Base-by-base conservation (phyloP, 1,140 invertebrate species). In the Zaprionus ghesquierei region DNA sequence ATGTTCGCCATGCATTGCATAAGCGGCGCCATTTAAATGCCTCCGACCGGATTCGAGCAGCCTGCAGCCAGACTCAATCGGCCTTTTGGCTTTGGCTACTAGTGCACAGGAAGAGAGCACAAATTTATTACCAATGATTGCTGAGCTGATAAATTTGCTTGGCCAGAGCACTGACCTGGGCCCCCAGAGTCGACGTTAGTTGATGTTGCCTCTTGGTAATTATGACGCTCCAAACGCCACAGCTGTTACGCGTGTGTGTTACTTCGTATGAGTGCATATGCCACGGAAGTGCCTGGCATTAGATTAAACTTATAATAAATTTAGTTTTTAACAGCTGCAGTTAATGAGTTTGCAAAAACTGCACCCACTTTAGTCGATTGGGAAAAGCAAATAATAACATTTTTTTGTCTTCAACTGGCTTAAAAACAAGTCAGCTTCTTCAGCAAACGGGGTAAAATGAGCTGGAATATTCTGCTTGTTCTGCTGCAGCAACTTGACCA, bases 101-200 rank as follows among this genome's bases (percentile, higher is more conserved):
- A n/a, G 38, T 33, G 50, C 22, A n/a, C 69, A 23, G 62, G 59
- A 70, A 61, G 66, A 69, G 63, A 75, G 68, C 61, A 56, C 61
- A 72, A 89, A 86, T 86, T 79, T 86, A 86, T 89, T 68, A 59
- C 82, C 84, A 69, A 65, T 85, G 78, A 87, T 79, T 75, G 82
- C 75, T 70, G 64, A 79, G 79, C 76, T 89, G 84, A 86, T 86
- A 86, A 87, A 86, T 87, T 89, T 79, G 15, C 59, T 85, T 55
- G 63, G 79, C 69, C 35, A 41, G 2, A 41, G n/a, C n/a, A 54
- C 64, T 35, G 35, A n/a, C 61, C 69, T 66, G 55, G 55, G 60
- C 46, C 33, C 5, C 10, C 1, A 29, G 27, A 5, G 6, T 8
- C 27, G 38, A 18, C 38, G 20, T 59, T 9, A 46, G 46, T 59